Evolutionary conservation across 2,888 invertebrate genomes (phyloP).

Genomic region (Nomada goodeniana): DNA sequence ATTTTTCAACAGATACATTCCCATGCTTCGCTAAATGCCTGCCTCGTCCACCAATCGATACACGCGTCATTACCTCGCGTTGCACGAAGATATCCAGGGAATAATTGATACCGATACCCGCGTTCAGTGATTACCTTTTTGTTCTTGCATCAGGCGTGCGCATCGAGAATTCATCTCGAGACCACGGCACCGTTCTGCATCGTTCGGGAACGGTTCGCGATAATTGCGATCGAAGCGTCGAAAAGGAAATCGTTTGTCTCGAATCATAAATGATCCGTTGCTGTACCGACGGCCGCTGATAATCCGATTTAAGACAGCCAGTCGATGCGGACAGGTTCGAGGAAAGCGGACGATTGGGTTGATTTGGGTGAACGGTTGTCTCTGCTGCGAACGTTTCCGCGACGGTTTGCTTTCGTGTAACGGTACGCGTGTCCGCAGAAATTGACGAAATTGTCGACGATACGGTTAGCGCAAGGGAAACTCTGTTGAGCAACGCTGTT

Average conservation of each 20-base stretch:
- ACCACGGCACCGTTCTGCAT: neutral
- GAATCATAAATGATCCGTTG: too few relatives aligned
- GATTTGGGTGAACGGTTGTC: slow-evolving; percentile 33
- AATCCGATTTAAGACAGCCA: too few relatives aligned
- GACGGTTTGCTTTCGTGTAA: slow-evolving; percentile 51
- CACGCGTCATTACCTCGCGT: slow-evolving; percentile 26
- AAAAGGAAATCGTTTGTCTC: neutral
- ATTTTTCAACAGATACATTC: slow-evolving; percentile 37
- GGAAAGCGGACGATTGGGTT: neutral
- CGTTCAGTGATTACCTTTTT: neutral
- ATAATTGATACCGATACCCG: slow-evolving; percentile 20
- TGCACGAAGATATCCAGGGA: neutral
- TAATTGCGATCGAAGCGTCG: neutral
- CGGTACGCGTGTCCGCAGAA: slow-evolving; percentile 60
- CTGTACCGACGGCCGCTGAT: too few relatives aligned
- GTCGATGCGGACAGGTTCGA: too few relatives aligned
- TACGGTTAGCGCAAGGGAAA: slow-evolving; percentile 24
- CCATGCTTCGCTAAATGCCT: slow-evolving; percentile 32
- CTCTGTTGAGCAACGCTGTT: slow-evolving; percentile 33
- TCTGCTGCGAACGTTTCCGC: slow-evolving; percentile 50
- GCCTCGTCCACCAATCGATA: neutral
- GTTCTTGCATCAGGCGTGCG: neutral
- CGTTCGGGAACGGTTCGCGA: neutral
- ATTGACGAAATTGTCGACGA: slow-evolving; percentile 67
- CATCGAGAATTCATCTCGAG: neutral